Evolutionary conservation across 1,140 invertebrate species (phyloP).

Genomic region (Lysiphlebus fabarum): DNA sequence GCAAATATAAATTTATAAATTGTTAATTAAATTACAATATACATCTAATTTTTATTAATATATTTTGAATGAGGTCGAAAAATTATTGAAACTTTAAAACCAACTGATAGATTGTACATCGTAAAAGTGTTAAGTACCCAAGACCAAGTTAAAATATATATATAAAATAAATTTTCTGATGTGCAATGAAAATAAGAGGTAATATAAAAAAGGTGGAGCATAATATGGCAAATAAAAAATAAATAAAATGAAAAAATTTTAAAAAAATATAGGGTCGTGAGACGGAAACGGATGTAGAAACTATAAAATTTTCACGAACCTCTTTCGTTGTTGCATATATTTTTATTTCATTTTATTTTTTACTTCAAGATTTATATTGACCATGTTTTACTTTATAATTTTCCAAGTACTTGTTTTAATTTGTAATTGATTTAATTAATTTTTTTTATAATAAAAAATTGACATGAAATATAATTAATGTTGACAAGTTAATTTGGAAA

Average conservation of each 20-base stretch:
- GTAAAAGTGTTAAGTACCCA: slow-evolving; percentile 49
- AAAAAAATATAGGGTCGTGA: slow-evolving; percentile 38
- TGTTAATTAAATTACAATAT: too few relatives aligned
- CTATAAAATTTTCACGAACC: slow-evolving; percentile 35
- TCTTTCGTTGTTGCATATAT: slow-evolving; percentile 9
- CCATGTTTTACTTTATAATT: not conserved
- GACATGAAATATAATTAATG: not conserved
- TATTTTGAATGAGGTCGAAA: too few relatives aligned
- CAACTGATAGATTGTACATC: slow-evolving; percentile 39
- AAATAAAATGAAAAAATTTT: too few relatives aligned
- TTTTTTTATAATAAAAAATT: not conserved
- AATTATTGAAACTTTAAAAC: not conserved
- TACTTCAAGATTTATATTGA: too few relatives aligned
- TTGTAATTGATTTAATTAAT: not conserved
- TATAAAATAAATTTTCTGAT: slow-evolving; percentile 25
- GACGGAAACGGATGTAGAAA: slow-evolving; percentile 48
- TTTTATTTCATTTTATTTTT: too few relatives aligned
- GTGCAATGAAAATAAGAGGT: slow-evolving; percentile 10
- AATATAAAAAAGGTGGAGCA: not conserved
- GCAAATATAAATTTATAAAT: too few relatives aligned
- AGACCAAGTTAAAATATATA: slow-evolving; percentile 36
- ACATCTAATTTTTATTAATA: too few relatives aligned
- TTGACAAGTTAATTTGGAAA: slow-evolving; percentile 1
- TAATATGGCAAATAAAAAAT: too few relatives aligned
- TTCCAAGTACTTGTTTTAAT: slow-evolving; percentile 2